Conservation (phyloP, 2,888 invertebrate genomes). For the Beris morrisii region DNA sequence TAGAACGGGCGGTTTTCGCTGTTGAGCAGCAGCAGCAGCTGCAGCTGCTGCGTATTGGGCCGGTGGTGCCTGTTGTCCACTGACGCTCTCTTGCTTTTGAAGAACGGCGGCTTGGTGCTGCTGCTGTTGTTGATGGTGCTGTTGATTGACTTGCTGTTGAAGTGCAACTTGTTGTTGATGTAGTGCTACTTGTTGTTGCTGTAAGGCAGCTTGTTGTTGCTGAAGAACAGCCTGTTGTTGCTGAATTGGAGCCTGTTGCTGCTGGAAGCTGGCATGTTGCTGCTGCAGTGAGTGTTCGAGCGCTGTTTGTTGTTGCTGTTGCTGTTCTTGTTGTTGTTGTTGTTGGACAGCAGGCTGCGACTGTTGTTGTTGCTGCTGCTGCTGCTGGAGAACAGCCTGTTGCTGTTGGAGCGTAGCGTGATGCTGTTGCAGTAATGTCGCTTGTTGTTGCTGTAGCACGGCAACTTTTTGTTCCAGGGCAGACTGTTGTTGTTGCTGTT, state of each 20-base stretch:
- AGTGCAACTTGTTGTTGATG: constrained; percentile 26
- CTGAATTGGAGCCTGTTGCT: constrained; percentile 50
- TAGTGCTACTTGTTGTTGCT: constrained; percentile 38
- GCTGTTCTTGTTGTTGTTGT: constrained; percentile 34
- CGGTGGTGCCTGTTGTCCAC: constrained; percentile 14
- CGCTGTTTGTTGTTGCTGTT: constrained; percentile 37
- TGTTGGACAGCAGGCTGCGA: background rate
- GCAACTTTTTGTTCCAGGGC: constrained; percentile 45
- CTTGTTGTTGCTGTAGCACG: constrained; percentile 40
- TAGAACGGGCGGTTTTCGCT: constrained; percentile 20
- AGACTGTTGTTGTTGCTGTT: constrained; percentile 38
- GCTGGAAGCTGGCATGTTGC: constrained; percentile 47
- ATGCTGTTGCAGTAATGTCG: constrained; percentile 40
- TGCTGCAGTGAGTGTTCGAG: background rate
- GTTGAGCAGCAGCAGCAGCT: constrained; percentile 41
- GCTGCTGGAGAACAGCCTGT: constrained; percentile 11
- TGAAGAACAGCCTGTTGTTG: constrained; percentile 29
- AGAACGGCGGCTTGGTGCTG: background rate
- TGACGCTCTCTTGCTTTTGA: background rate
- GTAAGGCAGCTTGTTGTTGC: constrained; percentile 41
- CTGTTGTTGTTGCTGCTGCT: constrained; percentile 36
- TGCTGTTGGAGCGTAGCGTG: constrained; percentile 28
- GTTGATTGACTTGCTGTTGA: constrained; percentile 45
- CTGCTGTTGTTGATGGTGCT: constrained; percentile 46
- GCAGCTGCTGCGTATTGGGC: background rate